Evolutionary conservation across 2,797 vertebrate species (phyloP), one percentile per base, ranked within the genome.

Genomic region (Notoglanidium macrostoma): DNA sequence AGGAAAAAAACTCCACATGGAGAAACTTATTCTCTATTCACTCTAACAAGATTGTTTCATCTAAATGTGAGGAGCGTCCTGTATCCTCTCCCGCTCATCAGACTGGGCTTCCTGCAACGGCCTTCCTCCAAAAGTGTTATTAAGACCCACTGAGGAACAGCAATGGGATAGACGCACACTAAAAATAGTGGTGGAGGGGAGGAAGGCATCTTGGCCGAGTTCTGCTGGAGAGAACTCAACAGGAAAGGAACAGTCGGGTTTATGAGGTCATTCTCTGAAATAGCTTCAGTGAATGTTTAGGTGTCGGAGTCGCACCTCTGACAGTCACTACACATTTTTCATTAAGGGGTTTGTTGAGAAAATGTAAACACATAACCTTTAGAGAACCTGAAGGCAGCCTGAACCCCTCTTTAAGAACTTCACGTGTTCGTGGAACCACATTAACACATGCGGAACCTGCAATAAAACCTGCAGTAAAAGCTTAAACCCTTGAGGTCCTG

Each of bases 231-330:
- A 61, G 73, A 92, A 85, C 90, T 89, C 85, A 89, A 84, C 88
- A 94, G 94, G 94, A 95, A 95, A 92, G 92, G 93, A 94, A 95
- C 92, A 86, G 88, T 94, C 93, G 92, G 86, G 90, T 89, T 87
- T 61, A 87, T 87, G 93, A 94, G 90, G 87, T 92, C 91, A 94
- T 92, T 91, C 90, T 93, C 92, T 90, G 91, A 94, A 96, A 95
- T 92, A 94, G 93, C 91, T 92, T 88, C 90, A 90, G 91, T 92
- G 92, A 83, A 88, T 57, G 46, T 44, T 61, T 17, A 54, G 44
- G 55, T 40, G 67, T 88, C 89, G 86, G 89, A 87, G 70, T 87
- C 79, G 65, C 84, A 83, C 85, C 55, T 87, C 86, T 76, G 54
- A 83, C 67, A 77, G 74, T 86, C 81, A 94, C 90, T 92, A 92